Evolutionary conservation across 2,113 vertebrate species (phyloP).

Genomic region (Pygoscelis adeliae): DNA sequence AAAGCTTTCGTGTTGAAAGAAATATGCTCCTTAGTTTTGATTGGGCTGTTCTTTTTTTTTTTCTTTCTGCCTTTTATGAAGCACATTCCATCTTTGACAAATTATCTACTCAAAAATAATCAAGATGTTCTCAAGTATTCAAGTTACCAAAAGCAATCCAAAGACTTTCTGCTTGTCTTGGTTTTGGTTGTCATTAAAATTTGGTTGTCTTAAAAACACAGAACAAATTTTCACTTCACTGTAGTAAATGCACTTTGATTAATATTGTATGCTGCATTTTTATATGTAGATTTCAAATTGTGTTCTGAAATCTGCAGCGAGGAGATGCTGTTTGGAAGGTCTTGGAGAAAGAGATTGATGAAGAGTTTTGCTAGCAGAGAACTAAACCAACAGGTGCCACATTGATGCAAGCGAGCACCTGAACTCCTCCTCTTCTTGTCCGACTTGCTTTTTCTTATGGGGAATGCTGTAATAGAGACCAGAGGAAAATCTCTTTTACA

Average conservation of each 20-base stretch:
- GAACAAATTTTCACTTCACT: background rate
- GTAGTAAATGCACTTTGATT: conserved; percentile 22
- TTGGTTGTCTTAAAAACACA: background rate
- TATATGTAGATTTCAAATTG: background rate
- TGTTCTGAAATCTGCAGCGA: background rate
- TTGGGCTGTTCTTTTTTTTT: background rate
- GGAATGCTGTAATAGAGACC: background rate
- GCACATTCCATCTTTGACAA: background rate
- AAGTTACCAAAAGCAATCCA: background rate
- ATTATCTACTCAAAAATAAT: conserved; percentile 16
- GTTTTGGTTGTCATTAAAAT: background rate
- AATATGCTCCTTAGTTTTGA: background rate
- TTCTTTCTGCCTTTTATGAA: background rate
- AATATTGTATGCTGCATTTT: background rate
- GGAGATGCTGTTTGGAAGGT: background rate
- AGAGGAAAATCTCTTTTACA: background rate
- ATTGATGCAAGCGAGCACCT: background rate
- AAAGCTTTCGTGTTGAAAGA: background rate
- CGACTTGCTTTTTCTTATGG: background rate
- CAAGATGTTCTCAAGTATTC: background rate
- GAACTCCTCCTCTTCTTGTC: background rate
- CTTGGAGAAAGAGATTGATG: background rate
- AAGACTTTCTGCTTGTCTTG: background rate
- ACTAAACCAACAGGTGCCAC: background rate
- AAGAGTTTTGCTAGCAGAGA: background rate